A percentile compares a stretch with the other conserved stretches of the same genome.
phyloP scores from a whole-genome alignment of 2,797 vertebrate genomes.

The Mionectes olivaceus region DNA sequence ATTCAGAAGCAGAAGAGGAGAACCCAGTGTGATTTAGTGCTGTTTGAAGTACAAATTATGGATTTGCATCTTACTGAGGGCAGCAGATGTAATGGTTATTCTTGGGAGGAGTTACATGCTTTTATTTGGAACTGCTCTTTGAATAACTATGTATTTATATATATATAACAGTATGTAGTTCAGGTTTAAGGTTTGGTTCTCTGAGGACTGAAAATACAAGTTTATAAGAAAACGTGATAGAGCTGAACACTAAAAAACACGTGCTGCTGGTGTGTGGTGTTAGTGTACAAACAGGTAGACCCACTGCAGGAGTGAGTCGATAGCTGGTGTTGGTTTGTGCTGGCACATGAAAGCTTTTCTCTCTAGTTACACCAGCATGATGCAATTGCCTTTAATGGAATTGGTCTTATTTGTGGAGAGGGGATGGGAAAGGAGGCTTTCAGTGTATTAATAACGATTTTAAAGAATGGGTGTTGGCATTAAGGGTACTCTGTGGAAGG shows the following conservation, averaged over 20 bases:
- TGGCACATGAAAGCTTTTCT: neutral
- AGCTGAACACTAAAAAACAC: accelerated
- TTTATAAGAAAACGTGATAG: neutral
- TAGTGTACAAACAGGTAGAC: neutral
- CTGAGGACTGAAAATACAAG: neutral
- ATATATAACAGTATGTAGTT: neutral
- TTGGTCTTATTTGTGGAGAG: neutral
- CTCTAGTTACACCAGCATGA: accelerated
- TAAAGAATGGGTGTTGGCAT: neutral
- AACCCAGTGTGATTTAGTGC: neutral
- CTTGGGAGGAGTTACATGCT: neutral
- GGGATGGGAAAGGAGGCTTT: neutral
- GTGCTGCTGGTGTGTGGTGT: neutral
- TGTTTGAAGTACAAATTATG: neutral
- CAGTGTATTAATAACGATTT: neutral
- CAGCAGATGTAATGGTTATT: neutral
- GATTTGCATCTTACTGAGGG: neutral
- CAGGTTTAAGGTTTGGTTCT: neutral
- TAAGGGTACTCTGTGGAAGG: neutral
- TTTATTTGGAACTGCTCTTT: neutral
- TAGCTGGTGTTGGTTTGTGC: neutral
- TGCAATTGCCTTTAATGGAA: neutral
- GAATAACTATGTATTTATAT: accelerated
- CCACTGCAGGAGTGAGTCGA: neutral
- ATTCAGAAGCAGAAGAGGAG: neutral